Evolutionary conservation across 2,888 invertebrate genomes (phyloP).

Genomic region (Parnassius mnemosyne): DNA sequence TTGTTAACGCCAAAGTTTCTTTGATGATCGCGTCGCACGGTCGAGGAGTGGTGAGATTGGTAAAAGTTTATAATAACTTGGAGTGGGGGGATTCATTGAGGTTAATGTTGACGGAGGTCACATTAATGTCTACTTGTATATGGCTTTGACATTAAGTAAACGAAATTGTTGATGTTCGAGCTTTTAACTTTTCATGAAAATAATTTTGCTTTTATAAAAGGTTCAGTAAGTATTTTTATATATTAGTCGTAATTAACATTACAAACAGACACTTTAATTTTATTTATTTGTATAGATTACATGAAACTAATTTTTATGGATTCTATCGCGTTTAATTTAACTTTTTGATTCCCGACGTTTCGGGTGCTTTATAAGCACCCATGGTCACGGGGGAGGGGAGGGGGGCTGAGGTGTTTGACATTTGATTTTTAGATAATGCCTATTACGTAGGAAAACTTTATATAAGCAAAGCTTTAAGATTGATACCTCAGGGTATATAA

Average conservation of each 20-base stretch:
- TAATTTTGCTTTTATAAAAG: background rate
- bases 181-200: background rate
- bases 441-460: no score
- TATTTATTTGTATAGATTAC: no score
- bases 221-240: background rate
- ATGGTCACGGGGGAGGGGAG: no score
- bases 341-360: no score
- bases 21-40: slow-evolving; percentile 35
- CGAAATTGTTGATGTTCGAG: slow-evolving; percentile 9
- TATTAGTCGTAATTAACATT: background rate
- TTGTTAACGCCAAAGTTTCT: slow-evolving; percentile 37
- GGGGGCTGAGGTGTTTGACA: no score
- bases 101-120: slow-evolving; percentile 23
- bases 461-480: no score
- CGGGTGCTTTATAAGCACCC: no score
- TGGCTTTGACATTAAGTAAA: slow-evolving; percentile 18
- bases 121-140: slow-evolving; percentile 17
- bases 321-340: no score
- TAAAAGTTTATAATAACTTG: slow-evolving; percentile 35
- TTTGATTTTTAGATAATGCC: no score
- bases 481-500: no score
- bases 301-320: no score
- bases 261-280: no score
- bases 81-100: slow-evolving; percentile 25
- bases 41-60: slow-evolving; percentile 30